These are phyloP conservation scores for Vulpes vulpes DNA, from an alignment of 2,113 vertebrate species.

Conservation along the genomic window DNA sequence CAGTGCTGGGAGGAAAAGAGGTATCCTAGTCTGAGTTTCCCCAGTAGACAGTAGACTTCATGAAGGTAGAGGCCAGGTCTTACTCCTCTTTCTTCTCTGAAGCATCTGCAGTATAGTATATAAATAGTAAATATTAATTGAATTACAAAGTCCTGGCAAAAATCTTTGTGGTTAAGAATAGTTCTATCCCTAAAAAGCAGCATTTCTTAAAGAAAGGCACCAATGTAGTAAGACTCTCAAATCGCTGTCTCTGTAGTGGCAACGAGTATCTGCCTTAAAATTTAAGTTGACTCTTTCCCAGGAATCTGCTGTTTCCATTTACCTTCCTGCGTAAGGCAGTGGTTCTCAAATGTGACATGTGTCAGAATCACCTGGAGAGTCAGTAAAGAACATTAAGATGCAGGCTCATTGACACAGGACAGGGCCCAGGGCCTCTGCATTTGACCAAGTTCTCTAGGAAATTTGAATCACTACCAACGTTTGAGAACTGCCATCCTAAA, in stretches of 20 bases:
- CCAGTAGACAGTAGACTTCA: neutral
- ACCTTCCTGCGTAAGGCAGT: neutral
- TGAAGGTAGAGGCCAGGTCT: neutral
- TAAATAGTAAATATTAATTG: neutral
- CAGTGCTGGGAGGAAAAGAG: neutral
- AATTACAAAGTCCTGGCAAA: neutral
- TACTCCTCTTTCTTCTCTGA: neutral
- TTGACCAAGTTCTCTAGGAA: neutral
- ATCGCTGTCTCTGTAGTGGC: neutral
- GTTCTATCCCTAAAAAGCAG: neutral
- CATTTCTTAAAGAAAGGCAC: neutral
- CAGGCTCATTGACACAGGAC: accelerated
- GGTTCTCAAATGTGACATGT: neutral
- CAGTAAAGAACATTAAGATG: neutral
- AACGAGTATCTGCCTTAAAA: neutral
- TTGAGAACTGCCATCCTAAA: neutral
- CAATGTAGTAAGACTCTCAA: neutral
- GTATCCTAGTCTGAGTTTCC: neutral
- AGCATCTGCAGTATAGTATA: neutral
- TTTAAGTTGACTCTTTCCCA: neutral
- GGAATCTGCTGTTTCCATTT: neutral
- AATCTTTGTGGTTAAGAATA: neutral
- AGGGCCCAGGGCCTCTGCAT: neutral
- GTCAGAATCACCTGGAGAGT: neutral
- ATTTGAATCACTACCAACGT: neutral